Percentiles rank a stretch among this genome's conserved stretches.
These are phyloP conservation scores for Diarsia rubi DNA, from an alignment of 2,888 invertebrate species.

Conservation along the genomic window DNA sequence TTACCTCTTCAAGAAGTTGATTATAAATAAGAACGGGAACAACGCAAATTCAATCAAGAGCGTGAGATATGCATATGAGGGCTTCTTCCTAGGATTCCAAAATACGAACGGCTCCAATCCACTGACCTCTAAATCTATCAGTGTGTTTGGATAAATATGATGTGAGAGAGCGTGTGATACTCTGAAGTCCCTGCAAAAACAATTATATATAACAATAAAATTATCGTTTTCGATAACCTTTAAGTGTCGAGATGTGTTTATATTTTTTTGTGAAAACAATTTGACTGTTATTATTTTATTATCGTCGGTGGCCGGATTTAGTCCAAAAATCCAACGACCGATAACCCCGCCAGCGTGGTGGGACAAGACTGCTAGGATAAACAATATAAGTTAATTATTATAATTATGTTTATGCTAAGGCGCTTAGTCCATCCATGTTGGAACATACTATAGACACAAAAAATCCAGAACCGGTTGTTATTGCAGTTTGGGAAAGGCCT, in stretches of 20 bases:
- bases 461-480: background rate
- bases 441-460: background rate
- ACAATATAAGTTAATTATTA: background rate
- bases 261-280: background rate
- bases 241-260: background rate
- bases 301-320: background rate
- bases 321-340: background rate
- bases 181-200: conserved; percentile 92
- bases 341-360: background rate
- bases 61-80: conserved; percentile 85
- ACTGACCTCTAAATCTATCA: conserved; percentile 94
- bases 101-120: conserved; percentile 93
- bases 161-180: conserved; percentile 95
- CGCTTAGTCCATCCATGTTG: background rate
- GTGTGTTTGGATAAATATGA: conserved; percentile 95
- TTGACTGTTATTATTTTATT: background rate
- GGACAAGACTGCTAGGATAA: background rate
- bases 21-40: conserved; percentile 82
- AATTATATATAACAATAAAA: conserved; percentile 9
- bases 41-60: conserved; percentile 85
- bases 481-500: background rate
- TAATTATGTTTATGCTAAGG: background rate
- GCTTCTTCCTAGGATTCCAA: conserved; percentile 92
- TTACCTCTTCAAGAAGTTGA: conserved; percentile 85
- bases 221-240: background rate